Evolutionary conservation across 2,797 vertebrate species (phyloP), one percentile per base, ranked within the genome.

Genomic region (Anguilla megastoma): DNA sequence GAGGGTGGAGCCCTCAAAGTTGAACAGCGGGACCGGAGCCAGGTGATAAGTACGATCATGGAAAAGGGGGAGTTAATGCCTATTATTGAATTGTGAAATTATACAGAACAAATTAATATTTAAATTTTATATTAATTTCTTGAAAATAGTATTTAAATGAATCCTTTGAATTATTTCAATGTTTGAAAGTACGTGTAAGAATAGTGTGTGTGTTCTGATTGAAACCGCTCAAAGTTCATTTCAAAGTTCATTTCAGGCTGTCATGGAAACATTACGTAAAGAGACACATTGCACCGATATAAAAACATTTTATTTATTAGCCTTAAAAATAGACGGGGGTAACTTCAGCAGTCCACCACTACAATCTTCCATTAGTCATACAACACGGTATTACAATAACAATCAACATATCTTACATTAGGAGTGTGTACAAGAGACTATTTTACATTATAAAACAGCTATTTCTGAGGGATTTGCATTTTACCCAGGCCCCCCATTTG

Each of bases 301-400:
- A 74, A 88, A 88, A 83, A 71, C 48, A 54, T 36, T 74, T 74
- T 66, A 85, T 88, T 88, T 88, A 88, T 88, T 88, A 76, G 66
- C 83, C 18, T 85, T 88, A 84, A 85, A 88, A 88, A 88, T 88
- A 88, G 41, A 80, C 76, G 24, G 63, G 84, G 86, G 66, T 82
- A 87, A 83, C 48, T 84, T 41, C 87, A 54, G 80, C 80, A 74
- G 63, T 85, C 87, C 87, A 87, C 66, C 88, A 91, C 88, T 90
- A 58, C 88, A 85, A 50, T 69, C 79, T 79, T 82, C 56, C 56
- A 54, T 88, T 85, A 66, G 80, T 88, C 85, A 93, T 56, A 93
- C 90, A 93, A 90, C 92, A 92, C 88, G 91, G 93, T 91, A 92
- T 92, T 92, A 95, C 92, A 94, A 91, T 92, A 92, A 93, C 93